These are phyloP conservation scores for Agonopterix alstromeriana DNA, from an alignment of 2,888 invertebrate species.

Conservation along the genomic window DNA sequence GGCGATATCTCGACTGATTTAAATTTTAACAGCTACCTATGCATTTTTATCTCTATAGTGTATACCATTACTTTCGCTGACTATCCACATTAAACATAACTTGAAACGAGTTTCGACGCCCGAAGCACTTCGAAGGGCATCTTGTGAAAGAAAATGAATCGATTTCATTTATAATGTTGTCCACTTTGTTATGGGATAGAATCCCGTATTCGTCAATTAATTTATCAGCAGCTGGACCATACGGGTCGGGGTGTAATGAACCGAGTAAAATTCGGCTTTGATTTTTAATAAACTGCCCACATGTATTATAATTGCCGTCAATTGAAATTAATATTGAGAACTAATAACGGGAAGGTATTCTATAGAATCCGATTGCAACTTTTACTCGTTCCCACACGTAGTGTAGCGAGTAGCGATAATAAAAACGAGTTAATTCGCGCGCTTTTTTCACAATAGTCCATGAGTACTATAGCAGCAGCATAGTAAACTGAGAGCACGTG, in stretches of 20 bases:
- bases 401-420: background rate
- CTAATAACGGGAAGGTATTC: background rate
- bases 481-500: constrained; percentile 54
- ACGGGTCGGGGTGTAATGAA: constrained; percentile 14
- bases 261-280: constrained; percentile 13
- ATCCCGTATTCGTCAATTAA: constrained; percentile 5
- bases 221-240: constrained; percentile 9
- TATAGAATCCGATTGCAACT: background rate
- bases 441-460: constrained; percentile 21
- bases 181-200: background rate
- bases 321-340: background rate
- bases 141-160: background rate
- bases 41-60: constrained; percentile 19
- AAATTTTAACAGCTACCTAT: constrained; percentile 20
- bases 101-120: constrained; percentile 1
- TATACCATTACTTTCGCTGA: constrained; percentile 43
- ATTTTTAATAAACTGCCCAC: constrained; percentile 23
- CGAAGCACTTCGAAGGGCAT: background rate
- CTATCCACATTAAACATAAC: constrained; percentile 25
- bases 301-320: constrained; percentile 5
- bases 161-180: background rate
- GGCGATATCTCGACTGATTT: constrained; percentile 32
- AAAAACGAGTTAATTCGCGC: constrained; percentile 15
- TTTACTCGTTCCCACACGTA: constrained; percentile 6
- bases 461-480: constrained; percentile 20